Evolutionary conservation across 2,113 vertebrate genomes (phyloP).

Genomic region (Miniopterus natalensis): DNA sequence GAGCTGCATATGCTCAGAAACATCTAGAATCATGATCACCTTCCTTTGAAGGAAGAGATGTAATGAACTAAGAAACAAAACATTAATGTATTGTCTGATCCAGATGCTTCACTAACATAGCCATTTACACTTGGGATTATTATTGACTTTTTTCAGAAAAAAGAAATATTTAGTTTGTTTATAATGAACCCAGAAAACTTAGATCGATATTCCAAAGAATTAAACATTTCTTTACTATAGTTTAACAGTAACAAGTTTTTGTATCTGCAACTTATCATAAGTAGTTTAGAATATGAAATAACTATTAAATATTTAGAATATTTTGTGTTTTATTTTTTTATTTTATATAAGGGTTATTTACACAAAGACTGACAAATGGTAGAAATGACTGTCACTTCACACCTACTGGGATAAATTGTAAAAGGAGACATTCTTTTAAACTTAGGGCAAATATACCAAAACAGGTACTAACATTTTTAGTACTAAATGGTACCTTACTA

Average conservation of each 20-base stretch:
- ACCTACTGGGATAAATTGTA: background rate
- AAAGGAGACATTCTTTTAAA: background rate
- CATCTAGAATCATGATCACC: background rate
- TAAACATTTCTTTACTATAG: background rate
- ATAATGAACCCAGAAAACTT: background rate
- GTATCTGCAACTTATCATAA: background rate
- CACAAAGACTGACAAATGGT: background rate
- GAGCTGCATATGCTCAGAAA: background rate
- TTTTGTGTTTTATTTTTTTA: background rate
- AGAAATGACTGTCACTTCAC: background rate
- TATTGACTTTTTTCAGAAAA: background rate
- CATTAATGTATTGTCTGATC: background rate
- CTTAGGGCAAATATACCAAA: background rate
- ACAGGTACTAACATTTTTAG: background rate
- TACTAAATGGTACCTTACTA: background rate
- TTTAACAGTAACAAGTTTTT: background rate
- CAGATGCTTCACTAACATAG: background rate
- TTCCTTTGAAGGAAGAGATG: background rate
- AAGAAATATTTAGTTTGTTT: background rate
- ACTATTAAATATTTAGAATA: background rate
- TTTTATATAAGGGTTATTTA: background rate
- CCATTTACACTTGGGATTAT: background rate
- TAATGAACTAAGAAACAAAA: slow-evolving; percentile 12
- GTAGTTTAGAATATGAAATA: background rate
- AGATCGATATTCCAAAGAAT: background rate